Conservation (phyloP, 2,888 invertebrate species). For the Leucoma salicis region DNA sequence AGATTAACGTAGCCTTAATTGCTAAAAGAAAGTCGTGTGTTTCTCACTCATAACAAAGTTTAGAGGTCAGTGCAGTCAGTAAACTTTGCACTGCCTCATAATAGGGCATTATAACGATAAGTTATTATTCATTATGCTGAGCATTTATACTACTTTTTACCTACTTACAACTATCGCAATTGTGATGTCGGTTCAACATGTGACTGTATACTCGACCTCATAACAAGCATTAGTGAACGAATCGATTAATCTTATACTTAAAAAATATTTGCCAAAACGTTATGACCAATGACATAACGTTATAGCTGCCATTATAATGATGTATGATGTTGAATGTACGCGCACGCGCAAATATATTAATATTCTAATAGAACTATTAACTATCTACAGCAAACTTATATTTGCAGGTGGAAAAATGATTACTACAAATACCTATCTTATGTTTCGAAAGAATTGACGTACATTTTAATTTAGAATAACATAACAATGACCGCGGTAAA, state of each 20-base stretch:
- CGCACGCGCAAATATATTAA: conserved; percentile 29
- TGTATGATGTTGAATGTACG: conserved; percentile 27
- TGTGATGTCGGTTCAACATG: neutral
- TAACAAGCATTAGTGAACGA: conserved; percentile 25
- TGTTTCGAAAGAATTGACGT: too few species aligned
- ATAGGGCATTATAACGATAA: too few species aligned
- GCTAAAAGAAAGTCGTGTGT: neutral
- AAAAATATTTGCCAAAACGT: conserved; percentile 34
- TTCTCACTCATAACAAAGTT: neutral
- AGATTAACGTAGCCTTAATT: conserved; percentile 1
- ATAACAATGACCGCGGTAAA: too few species aligned
- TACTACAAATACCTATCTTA: too few species aligned
- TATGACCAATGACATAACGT: conserved; percentile 34
- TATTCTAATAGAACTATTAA: conserved; percentile 23
- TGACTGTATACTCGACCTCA: conserved; percentile 16
- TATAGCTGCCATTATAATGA: conserved; percentile 33
- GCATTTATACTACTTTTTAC: too few species aligned
- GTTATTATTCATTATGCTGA: too few species aligned
- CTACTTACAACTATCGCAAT: too few species aligned
- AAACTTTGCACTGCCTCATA: neutral
- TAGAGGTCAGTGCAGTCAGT: neutral
- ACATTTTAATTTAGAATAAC: too few species aligned
- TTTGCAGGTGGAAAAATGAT: conserved; percentile 4
- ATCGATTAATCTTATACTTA: conserved; percentile 31
- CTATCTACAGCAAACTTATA: conserved; percentile 14